Percentiles rank a stretch among this genome's conserved stretches.
Evolutionary conservation across 2,113 vertebrate genomes (phyloP).

Genomic region (Ctenodactylus gundi): DNA sequence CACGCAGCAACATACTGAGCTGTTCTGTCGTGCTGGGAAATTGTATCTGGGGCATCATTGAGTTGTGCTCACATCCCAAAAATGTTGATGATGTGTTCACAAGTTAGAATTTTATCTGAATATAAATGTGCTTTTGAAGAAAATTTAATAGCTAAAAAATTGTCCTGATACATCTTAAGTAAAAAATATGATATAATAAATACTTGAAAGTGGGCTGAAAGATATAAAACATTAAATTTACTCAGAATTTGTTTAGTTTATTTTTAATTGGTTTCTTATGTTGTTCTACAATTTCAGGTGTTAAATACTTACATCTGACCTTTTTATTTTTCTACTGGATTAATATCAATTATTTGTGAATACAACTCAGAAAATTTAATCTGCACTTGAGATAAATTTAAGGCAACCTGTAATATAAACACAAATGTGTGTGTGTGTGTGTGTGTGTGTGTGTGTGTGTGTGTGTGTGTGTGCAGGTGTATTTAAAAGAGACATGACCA

Average conservation of each 20-base stretch:
- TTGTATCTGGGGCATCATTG: too few species aligned
- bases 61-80: too few species aligned
- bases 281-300: not conserved
- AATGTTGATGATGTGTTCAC: not conserved
- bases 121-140: not conserved
- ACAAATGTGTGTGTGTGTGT: not conserved
- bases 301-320: not conserved
- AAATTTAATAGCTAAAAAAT: not conserved
- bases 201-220: not conserved
- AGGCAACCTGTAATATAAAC: not conserved
- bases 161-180: not conserved
- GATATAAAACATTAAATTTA: not conserved
- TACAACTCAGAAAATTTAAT: not conserved
- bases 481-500: not conserved
- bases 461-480: too few species aligned
- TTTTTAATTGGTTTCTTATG: not conserved
- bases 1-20: too few species aligned
- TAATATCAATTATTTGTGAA: not conserved
- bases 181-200: not conserved
- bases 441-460: not conserved
- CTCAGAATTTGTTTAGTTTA: not conserved
- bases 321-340: not conserved
- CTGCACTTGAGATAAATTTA: not conserved
- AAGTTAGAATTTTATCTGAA: not conserved
- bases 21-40: too few species aligned